phyloP scores from a whole-genome alignment of 2,888 invertebrate genomes.

The Aquatica leii region DNA sequence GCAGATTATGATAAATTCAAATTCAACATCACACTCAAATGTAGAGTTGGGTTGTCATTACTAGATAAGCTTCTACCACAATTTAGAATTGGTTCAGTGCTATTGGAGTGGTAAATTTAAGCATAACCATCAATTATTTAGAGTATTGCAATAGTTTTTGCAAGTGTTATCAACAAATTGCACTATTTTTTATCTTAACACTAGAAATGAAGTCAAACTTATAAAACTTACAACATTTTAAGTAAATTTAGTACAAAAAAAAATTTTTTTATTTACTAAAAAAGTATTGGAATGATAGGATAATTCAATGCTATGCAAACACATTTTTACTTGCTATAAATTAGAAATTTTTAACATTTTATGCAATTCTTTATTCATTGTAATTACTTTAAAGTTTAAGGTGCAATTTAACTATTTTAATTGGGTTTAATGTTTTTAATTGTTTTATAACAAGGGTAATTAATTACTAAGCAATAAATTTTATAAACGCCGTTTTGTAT shows the following conservation, averaged over 20 bases:
- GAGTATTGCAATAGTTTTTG: neutral
- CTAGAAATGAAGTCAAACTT: too few species aligned
- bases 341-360: too few species aligned
- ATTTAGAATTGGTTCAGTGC: constrained; percentile 13
- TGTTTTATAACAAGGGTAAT: constrained; percentile 7
- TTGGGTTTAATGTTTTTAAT: constrained; percentile 16
- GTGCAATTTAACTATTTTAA: constrained; percentile 18
- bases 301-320: too few species aligned
- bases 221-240: too few species aligned
- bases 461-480: constrained; percentile 4
- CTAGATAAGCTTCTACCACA: constrained; percentile 18
- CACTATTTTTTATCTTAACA: neutral
- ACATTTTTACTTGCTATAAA: too few species aligned
- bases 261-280: too few species aligned
- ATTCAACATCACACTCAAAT: constrained; percentile 20
- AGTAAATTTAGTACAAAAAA: too few species aligned
- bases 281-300: too few species aligned
- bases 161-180: too few species aligned
- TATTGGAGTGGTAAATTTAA: constrained; percentile 3
- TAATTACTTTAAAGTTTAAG: neutral
- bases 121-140: neutral
- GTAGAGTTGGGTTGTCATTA: constrained; percentile 21
- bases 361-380: too few species aligned
- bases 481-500: too few species aligned
- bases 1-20: constrained; percentile 27